Base-by-base conservation (phyloP, 2,113 vertebrate species). In the Pelobates fuscus region DNA sequence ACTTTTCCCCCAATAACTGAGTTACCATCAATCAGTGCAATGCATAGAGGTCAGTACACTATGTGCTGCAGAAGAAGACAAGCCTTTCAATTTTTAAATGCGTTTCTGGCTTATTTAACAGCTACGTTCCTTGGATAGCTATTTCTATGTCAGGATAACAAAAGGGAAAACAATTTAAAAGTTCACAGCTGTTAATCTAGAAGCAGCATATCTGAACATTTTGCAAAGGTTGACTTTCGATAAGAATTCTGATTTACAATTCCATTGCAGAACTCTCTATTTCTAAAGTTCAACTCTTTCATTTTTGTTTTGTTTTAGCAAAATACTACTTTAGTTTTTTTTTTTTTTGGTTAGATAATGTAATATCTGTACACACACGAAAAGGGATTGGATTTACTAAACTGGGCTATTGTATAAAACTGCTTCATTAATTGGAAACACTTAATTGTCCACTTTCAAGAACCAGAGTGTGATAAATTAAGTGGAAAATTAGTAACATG, bases 1-100 rank as follows among this genome's bases (percentile, higher is more conserved):
- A 84, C 83, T 85, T 82, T 86, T 52, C 17, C 81, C n/a, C 76
- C 81, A 84, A 84, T 73, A 85, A 5, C 63, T 78, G 71, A 52
- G 67, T 65, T 79, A 61, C 78, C 84, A 83, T 85, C 81, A 84
- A 83, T 83, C 82, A 80, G 57, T 14, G 70, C 14, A 76, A 54
- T 74, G 23, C 23, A 74, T 62, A 71, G 61, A 63, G 32, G 18
- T 81, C 37, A 78, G 17, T 74, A 27, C 0, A 65, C 11, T 11
- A n/a, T 77, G 41, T 79, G 27, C 27, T 80, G 67, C 49, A 60
- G 52, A 78, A 58, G 37, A 80, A 63, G 37, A 68, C 8, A 57
- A 54, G 20, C 4, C 6, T 77, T 8, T 37, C 32, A 70, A n/a
- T 32, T 60, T 68, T 21, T 37, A 32, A 54, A 57, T 77, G 2